Conservation (phyloP, 2,888 invertebrate genomes). For the Nezara viridula region DNA sequence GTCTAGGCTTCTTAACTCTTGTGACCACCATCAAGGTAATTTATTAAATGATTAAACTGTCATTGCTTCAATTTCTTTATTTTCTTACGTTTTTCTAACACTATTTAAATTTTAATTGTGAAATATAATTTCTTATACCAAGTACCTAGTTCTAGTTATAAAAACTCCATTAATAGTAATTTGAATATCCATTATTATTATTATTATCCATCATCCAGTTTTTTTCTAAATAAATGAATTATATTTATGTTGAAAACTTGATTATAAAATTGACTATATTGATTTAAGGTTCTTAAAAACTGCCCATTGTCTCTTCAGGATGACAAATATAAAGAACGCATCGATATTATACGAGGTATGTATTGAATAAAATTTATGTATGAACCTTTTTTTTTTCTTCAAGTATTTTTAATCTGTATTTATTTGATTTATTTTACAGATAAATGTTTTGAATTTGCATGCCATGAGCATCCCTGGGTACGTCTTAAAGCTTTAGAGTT, state of each 20-base stretch:
- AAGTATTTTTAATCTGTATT: too few species aligned
- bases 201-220: too few species aligned
- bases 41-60: neutral
- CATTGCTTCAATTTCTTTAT: too few species aligned
- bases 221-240: too few species aligned
- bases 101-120: too few species aligned
- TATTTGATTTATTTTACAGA: constrained; percentile 69
- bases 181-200: too few species aligned
- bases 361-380: neutral
- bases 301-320: constrained; percentile 76
- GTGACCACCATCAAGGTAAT: constrained; percentile 78
- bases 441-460: constrained; percentile 79
- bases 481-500: constrained; percentile 82
- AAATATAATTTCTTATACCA: too few species aligned
- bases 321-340: constrained; percentile 70
- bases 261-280: too few species aligned
- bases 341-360: constrained; percentile 64
- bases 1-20: constrained; percentile 81
- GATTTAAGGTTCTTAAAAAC: constrained; percentile 70
- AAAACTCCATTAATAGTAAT: too few species aligned
- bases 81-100: too few species aligned
- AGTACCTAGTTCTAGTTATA: too few species aligned
- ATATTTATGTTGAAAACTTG: too few species aligned
- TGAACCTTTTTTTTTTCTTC: neutral
- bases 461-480: constrained; percentile 90